Evolutionary conservation across 2,888 invertebrate genomes (phyloP).

Genomic region (Tromatobia lineatoria): DNA sequence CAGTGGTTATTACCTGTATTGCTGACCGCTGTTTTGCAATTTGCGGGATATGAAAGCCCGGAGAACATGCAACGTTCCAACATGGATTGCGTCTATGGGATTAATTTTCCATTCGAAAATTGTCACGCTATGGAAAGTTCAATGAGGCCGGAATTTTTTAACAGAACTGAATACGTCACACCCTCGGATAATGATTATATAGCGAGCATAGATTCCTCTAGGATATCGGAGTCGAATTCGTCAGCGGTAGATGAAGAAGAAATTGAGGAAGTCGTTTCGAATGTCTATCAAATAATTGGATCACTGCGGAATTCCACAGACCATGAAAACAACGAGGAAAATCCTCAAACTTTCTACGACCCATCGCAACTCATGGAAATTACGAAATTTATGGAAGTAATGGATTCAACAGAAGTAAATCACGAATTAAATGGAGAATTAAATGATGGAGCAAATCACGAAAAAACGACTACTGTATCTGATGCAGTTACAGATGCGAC

Average conservation of each 20-base stretch:
- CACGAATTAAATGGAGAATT: not conserved
- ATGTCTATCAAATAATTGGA: constrained; percentile 76
- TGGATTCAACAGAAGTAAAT: constrained; percentile 4
- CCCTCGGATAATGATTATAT: constrained; percentile 68
- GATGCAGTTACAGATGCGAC: not conserved
- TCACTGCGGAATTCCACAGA: constrained; percentile 63
- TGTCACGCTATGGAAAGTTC: constrained; percentile 62
- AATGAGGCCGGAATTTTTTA: constrained; percentile 7
- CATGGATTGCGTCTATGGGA: constrained; percentile 72
- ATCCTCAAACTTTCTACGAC: constrained; percentile 50
- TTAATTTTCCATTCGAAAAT: constrained; percentile 77
- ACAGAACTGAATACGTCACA: constrained; percentile 49
- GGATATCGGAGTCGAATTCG: constrained; percentile 63
- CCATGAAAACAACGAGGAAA: constrained; percentile 3
- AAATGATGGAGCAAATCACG: not conserved
- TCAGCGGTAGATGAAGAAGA: constrained; percentile 26
- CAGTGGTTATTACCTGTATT: constrained; percentile 82
- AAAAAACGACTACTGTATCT: not conserved
- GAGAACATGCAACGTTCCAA: constrained; percentile 57
- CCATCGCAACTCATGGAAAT: constrained; percentile 53
- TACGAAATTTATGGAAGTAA: constrained; percentile 56
- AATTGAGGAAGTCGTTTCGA: constrained; percentile 74
- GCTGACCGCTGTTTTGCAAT: constrained; percentile 72
- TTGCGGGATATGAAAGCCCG: constrained; percentile 69
- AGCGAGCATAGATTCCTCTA: constrained; percentile 61